Evolutionary conservation across 2,113 vertebrate species (phyloP), one percentile per base, ranked within the genome.

Genomic region (Pycnonotus jocosus): DNA sequence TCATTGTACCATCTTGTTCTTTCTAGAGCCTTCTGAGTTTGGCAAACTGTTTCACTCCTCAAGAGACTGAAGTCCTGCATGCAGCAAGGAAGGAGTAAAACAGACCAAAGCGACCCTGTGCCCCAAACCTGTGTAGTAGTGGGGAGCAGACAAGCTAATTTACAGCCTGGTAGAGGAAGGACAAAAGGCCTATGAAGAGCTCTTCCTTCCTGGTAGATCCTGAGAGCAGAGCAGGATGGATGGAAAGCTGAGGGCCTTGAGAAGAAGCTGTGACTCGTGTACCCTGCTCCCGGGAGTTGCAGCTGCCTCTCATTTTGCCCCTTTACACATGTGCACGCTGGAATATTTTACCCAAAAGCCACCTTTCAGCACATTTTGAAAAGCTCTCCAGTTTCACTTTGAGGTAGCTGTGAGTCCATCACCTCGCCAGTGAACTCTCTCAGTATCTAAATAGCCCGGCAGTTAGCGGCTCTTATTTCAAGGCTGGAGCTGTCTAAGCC

Each of bases 401-500:
- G 51, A 96, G 91, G 86, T 81, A 92, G 83, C 2, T 0, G 12
- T 90, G 56, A 93, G 93, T 83, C 93, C 88, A 88, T 96, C 91
- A 88, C 79, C 94, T 95, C 68, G 48, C 13, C 40, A 1, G 82
- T 92, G 96, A 96, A 95, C 91, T 92, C 88, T 82, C 66, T 44
- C 13, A 0, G 74, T 93, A 86, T 93, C 93, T 90, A 64, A 92
- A 88, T 74, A 86, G 82, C 86, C 70, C 44, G 9, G 86, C 79
- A 82, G 93, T 86, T 94, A 92, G 54, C 6, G 1, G 86, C 74
- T 95, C 91, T 72, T 82, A 82, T 92, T 95, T 95, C 96, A 95
- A 90, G 92, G 96, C 70, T 88, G 70, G 66, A 82, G 76, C 74
- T 88, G 65, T 87, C 70, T 95, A 86, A 94, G 90, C 68, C 70